Evolutionary conservation across 1,140 invertebrate genomes (phyloP).

Genomic region (Eciton burchellii): DNA sequence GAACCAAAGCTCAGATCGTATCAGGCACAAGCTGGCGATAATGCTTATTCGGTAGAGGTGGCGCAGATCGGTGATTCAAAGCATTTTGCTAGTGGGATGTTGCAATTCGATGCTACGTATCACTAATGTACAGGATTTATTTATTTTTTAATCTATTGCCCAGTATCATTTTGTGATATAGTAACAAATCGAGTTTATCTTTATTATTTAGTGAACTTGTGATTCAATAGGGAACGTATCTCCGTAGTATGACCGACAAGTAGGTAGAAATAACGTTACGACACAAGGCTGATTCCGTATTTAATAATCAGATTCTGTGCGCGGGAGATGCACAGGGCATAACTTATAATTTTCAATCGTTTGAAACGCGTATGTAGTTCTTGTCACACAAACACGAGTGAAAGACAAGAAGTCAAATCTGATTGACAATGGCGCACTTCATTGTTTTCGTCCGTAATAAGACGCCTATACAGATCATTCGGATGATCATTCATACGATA

Average conservation of each 20-base stretch:
- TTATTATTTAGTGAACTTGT: constrained; percentile 77
- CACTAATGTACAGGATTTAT: constrained; percentile 81
- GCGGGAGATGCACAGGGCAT: constrained; percentile 15
- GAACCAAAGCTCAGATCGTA: constrained; percentile 71
- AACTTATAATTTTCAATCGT: constrained; percentile 59
- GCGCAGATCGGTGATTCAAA: constrained; percentile 79
- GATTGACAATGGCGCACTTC: constrained; percentile 51
- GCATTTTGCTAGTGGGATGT: constrained; percentile 80
- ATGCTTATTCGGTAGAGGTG: constrained; percentile 78
- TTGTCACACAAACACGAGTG: constrained; percentile 43
- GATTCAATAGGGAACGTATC: constrained; percentile 82
- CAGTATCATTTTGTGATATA: constrained; percentile 80
- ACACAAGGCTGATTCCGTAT: constrained; percentile 84
- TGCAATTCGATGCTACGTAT: constrained; percentile 84
- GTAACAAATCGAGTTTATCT: constrained; percentile 62
- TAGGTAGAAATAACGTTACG: constrained; percentile 72
- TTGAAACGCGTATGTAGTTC: constrained; percentile 53
- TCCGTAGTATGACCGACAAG: constrained; percentile 72
- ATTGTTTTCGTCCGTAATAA: constrained; percentile 58
- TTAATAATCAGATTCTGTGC: constrained; percentile 71
- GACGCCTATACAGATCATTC: constrained; percentile 59
- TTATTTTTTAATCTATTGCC: constrained; percentile 76
- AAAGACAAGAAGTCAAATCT: constrained; percentile 48
- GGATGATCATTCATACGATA: constrained; percentile 49
- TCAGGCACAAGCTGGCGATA: constrained; percentile 77